Evolutionary conservation across 2,888 invertebrate species (phyloP).

Genomic region (Hirtodrosophila confusa): DNA sequence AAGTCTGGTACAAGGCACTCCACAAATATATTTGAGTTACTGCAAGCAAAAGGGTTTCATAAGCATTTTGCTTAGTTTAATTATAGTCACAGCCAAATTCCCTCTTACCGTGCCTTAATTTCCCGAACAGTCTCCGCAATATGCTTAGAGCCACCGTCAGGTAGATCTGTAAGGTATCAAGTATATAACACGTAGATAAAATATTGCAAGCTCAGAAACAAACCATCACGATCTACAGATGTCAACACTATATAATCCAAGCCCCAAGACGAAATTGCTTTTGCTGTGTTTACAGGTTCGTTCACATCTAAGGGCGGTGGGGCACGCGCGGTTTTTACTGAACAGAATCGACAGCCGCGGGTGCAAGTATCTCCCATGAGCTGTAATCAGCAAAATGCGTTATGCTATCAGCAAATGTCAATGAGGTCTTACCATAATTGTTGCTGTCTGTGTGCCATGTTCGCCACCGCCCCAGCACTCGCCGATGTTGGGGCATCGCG

Average conservation of each 20-base stretch:
- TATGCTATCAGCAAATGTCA: constrained; percentile 65
- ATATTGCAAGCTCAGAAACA: background rate
- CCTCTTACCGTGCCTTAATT: constrained; percentile 88
- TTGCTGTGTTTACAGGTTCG: constrained; percentile 97
- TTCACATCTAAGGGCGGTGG: constrained; percentile 95
- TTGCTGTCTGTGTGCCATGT: constrained; percentile 98
- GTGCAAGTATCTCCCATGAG: constrained; percentile 99
- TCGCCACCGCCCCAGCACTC: constrained; percentile 99
- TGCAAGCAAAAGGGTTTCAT: constrained; percentile 72
- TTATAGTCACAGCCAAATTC: background rate
- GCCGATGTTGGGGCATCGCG: constrained; percentile 98
- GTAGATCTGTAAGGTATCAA: constrained; percentile 88
- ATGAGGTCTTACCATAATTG: constrained; percentile 94
- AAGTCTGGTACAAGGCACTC: constrained; percentile 99
- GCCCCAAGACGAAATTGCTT: constrained; percentile 96
- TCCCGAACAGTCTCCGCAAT: constrained; percentile 95
- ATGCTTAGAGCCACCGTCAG: constrained; percentile 97
- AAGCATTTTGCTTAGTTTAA: background rate
- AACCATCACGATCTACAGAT: constrained; percentile 98
- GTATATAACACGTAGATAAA: background rate
- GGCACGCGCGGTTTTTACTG: constrained; percentile 96
- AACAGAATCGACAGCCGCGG: constrained; percentile 98
- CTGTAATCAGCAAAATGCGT: constrained; percentile 84
- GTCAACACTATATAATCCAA: constrained; percentile 98
- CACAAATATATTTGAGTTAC: constrained; percentile 93